Evolutionary conservation across 1,140 invertebrate species (phyloP).

Genomic region (Bombus picipes): DNA sequence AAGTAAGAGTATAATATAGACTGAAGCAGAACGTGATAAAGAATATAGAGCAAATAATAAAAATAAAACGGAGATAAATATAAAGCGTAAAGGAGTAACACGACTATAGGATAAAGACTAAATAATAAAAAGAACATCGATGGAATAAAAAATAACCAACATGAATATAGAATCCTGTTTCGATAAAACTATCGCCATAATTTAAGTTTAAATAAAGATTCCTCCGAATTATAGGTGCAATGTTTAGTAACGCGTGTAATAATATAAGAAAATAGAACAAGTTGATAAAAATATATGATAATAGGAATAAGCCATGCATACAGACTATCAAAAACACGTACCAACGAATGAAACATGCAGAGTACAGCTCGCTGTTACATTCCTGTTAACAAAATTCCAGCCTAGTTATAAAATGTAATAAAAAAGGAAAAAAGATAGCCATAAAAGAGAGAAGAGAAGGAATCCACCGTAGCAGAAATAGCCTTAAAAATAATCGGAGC

Average conservation of each 20-base stretch:
- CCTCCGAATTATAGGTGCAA: too few relatives aligned
- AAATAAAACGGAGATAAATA: not conserved
- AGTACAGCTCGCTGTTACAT: not conserved
- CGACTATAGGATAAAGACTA: not conserved
- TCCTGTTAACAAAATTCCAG: not conserved
- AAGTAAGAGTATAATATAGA: not conserved
- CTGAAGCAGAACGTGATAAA: not conserved
- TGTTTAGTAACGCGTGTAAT: not conserved
- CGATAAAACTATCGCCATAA: not conserved
- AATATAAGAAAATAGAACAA: not conserved
- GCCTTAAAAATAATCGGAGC: not conserved
- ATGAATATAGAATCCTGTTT: not conserved
- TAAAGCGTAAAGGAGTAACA: not conserved
- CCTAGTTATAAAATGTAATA: not conserved
- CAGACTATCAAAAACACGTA: too few relatives aligned
- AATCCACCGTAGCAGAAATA: not conserved
- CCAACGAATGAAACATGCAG: too few relatives aligned
- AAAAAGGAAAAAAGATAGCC: not conserved
- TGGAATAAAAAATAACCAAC: not conserved
- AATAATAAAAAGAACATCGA: not conserved
- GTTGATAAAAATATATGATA: not conserved
- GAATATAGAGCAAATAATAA: not conserved
- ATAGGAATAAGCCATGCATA: too few relatives aligned
- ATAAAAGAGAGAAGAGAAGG: too few relatives aligned
- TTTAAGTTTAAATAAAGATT: too few relatives aligned